Base-by-base conservation (phyloP, 2,797 vertebrate species). In the Pseudotriccus pelzelni region DNA sequence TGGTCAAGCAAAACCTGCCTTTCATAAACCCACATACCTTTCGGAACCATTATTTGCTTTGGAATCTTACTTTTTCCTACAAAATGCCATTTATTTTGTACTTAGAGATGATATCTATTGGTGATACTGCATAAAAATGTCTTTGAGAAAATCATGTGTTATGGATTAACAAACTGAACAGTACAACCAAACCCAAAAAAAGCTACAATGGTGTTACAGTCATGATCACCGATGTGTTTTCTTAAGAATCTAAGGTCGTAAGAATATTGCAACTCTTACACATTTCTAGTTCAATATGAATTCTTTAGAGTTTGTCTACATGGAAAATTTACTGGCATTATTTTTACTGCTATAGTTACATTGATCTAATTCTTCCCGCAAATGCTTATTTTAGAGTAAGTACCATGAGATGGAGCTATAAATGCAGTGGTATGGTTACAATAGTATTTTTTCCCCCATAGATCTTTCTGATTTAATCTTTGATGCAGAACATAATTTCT, bases 21-120 rank as follows among this genome's bases (percentile, higher is more conserved):
- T 52, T 76, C 22, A 27, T n/a, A 44, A 59, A 19, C 10, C 32
- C 9, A 5, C 86, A 47, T 5, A n/a, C 7, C 1, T 28, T 58
- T 37, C 69, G 41, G 19, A 67, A 64, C 4, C 24, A 23, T 88
- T 81, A 72, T 90, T 59, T 88, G 7, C 4, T 77, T 87, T 64
- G 18, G 5, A 72, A 73, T 52, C 14, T 49, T 78, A 10, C 2
- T 49, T 85, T 63, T 87, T 69, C 32, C 12, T 77, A 59, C 44
- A 49, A 91, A 85, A 87, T 64, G 25, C 11, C 3, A 49, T 68
- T 94, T 85, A 34, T 67, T 49, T 20, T 74, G 5, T 74, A 50
- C 32, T 24, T 67, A 41, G 0, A 0, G 14, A 52, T 44, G 4
- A 25, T 52, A 63, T 2, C 4, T 52, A 28, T 64, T 60, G 7